Conservation (phyloP, 2,797 vertebrate species). For the Orestias chungarensis region DNA sequence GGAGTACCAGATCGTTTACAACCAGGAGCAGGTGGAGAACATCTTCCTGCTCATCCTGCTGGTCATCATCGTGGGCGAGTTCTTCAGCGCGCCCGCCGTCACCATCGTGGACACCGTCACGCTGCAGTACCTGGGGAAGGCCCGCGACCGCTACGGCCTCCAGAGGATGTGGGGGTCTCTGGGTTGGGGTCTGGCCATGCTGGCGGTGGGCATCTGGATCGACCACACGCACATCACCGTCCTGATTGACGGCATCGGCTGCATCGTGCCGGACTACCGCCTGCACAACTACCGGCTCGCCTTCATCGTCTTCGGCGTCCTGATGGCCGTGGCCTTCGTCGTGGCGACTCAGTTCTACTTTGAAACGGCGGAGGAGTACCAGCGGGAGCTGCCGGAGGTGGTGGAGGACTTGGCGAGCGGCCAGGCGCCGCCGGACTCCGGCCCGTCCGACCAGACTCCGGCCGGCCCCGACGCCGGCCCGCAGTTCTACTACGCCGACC, state of each 20-base stretch:
- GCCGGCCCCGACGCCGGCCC: rapidly evolving
- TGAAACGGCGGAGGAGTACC: slow-evolving; percentile 67
- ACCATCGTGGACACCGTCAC: slow-evolving; percentile 98
- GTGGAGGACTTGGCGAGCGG: slow-evolving; percentile 34
- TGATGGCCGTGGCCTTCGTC: slow-evolving; percentile 90
- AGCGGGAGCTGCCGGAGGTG: slow-evolving; percentile 42
- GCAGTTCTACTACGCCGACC: slow-evolving; percentile 74
- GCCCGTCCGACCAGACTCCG: slow-evolving; percentile 60
- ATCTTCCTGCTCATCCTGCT: slow-evolving; percentile 94
- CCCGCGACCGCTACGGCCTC: slow-evolving; percentile 93
- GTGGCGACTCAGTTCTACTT: slow-evolving; percentile 96
- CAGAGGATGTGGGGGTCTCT: slow-evolving; percentile 99
- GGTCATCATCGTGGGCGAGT: slow-evolving; percentile 95
- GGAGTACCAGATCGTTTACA: slow-evolving; percentile 73
- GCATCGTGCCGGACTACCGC: slow-evolving; percentile 81
- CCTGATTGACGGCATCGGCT: slow-evolving; percentile 81
- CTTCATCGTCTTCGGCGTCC: slow-evolving; percentile 93
- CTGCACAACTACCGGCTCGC: slow-evolving; percentile 91
- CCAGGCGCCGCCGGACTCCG: slow-evolving; percentile 54
- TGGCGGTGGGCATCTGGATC: slow-evolving; percentile 94
- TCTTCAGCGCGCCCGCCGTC: slow-evolving; percentile 96
- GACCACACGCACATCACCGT: slow-evolving; percentile 87
- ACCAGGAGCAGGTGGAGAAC: slow-evolving; percentile 87
- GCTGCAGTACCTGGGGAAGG: slow-evolving; percentile 91
- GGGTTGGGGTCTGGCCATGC: slow-evolving; percentile 97